These are phyloP conservation scores for Virgularia gustaviana DNA, from an alignment of 92 coral and sea anemone species.

Conservation along the genomic window DNA sequence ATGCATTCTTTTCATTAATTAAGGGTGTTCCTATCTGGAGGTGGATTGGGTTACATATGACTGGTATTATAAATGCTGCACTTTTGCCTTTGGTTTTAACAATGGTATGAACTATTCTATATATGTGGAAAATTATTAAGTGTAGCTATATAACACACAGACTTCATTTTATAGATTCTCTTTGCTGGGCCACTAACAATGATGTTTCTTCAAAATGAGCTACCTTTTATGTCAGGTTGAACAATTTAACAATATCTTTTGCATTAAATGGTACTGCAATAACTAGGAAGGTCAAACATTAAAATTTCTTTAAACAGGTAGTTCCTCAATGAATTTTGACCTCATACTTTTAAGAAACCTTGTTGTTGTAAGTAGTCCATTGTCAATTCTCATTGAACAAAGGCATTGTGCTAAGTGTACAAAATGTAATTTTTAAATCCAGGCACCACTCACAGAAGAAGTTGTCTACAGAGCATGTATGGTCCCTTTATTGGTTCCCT, in stretches of 20 bases:
- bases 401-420: neutral
- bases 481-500: slow-evolving; percentile 74
- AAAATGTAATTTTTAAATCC: neutral
- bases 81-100: slow-evolving; percentile 69
- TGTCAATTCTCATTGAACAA: neutral
- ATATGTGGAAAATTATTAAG: neutral
- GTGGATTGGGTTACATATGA: slow-evolving; percentile 72
- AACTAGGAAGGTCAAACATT: neutral
- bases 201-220: slow-evolving; percentile 57
- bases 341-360: slow-evolving; percentile 74
- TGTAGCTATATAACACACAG: too few relatives aligned
- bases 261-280: neutral
- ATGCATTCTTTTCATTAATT: neutral
- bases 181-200: slow-evolving; percentile 81
- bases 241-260: neutral
- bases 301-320: neutral
- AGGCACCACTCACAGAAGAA: slow-evolving; percentile 98
- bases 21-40: slow-evolving; percentile 58
- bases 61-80: slow-evolving; percentile 57
- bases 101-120: slow-evolving; percentile 51
- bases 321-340: slow-evolving; percentile 26
- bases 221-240: slow-evolving; percentile 46
- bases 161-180: slow-evolving; percentile 62
- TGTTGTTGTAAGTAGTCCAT: slow-evolving; percentile 66
- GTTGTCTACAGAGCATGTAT: slow-evolving; percentile 96